Percentiles rank a stretch among this genome's conserved stretches.
These are phyloP conservation scores for Sarcophaga bullata DNA, from an alignment of 1,140 invertebrate genomes.

Conservation along the genomic window DNA sequence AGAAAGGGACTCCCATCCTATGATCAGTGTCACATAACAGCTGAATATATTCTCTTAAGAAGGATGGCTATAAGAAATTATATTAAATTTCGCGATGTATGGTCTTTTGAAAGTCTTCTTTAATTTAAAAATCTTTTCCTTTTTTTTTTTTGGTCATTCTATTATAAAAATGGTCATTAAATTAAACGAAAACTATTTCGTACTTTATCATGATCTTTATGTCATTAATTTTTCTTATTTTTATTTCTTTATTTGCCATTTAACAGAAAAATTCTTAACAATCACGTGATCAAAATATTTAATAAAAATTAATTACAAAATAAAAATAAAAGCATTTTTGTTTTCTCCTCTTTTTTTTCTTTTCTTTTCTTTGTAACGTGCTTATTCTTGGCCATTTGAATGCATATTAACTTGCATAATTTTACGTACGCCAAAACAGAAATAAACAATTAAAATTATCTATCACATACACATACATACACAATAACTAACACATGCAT, in stretches of 20 bases:
- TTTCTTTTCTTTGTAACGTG: background rate
- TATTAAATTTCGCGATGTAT: no score
- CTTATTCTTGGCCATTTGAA: background rate
- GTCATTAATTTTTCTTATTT: background rate
- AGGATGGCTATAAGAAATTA: no score
- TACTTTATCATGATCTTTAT: background rate
- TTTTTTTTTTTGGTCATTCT: no score
- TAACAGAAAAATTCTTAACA: background rate
- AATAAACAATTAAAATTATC: constrained; percentile 16
- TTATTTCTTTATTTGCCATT: background rate
- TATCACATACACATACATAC: background rate
- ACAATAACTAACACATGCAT: background rate
- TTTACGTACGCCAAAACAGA: background rate
- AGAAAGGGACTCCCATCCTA: no score
- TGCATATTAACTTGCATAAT: background rate
- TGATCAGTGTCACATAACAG: no score
- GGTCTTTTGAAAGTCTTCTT: no score
- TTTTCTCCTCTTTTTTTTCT: background rate
- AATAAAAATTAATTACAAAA: background rate
- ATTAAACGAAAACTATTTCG: background rate
- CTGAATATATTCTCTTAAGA: no score
- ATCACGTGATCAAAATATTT: constrained; percentile 7
- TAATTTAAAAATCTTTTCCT: no score
- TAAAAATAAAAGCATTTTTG: background rate
- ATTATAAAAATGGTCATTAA: no score